Base-by-base conservation (phyloP, 2,888 invertebrate genomes). In the Synanthedon tipuliformis region DNA sequence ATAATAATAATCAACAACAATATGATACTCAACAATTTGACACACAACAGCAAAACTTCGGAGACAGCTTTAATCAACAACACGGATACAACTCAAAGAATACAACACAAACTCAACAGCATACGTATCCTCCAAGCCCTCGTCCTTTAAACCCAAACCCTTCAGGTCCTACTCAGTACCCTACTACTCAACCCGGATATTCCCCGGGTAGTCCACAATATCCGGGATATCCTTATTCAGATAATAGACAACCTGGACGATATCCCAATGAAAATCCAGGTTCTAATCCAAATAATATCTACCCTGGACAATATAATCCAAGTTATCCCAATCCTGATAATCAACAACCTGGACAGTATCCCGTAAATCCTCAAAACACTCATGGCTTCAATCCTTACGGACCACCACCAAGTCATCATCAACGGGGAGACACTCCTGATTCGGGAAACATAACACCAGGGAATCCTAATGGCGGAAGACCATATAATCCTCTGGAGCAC, bases 21-120 rank as follows among this genome's bases (percentile, higher is more conserved):
- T 45, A 64, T 1, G 62, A 66, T 15, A 61, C 58, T 56, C 27
- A 61, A 61, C 45, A 54, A 45, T 45, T 13, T 15, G n/a, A 45
- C 13, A 45, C 45, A 45, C 45, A 45, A 15, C 13, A 45, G 15
- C 45, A 45, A 45, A 34, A 2, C 34, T 34, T 34, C 8, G 34
- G 34, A 34, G 34, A 34, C 10, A 45, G 45, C 15, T 12, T 45
- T 3, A 13, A 45, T 15, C 45, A n/a, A 45, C 45, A 45, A 15
- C n/a, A 45, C 45, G 45, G 45, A 45, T 45, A 45, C 5, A 13
- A 13, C 8, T 4, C 45, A 45, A 10, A n/a, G 13, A 45, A 45
- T 45, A 45, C n/a, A 13, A 45, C 45, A 5, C 45, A 45, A 45
- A 45, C 7, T 8, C 45, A 45, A 45, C 13, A n/a, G 3, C 12